Base-by-base conservation (phyloP, 2,888 invertebrate species). In the Nowickia ferox region DNA sequence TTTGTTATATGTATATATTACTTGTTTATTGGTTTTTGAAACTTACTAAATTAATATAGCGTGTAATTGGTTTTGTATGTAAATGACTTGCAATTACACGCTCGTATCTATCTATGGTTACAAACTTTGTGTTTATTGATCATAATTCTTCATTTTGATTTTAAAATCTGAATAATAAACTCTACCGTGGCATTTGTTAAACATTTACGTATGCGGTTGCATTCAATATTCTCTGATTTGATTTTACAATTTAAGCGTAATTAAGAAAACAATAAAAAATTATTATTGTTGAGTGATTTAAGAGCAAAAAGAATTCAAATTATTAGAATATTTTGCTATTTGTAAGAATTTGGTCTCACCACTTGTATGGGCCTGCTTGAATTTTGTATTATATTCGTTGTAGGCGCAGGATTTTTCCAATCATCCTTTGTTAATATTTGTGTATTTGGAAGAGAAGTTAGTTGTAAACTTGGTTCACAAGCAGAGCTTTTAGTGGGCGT, bases 371-470 rank as follows among this genome's bases (percentile, higher is more conserved):
- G 83, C 19, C 71, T 83, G 79, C 40, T n/a, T 30, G 82, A 30
- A 55, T 75, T 44, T 53, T 79, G 9, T 63, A 86, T 10, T 59
- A 78, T 6, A 61, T 88, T 84, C 55, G 88, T 76, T 74, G 88
- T 76, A 42, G 89, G 86, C 46, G 89, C 87, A 17, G 89, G 88
- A 72, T 88, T 89, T 38, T 89, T 87, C 9, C 88, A 88, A 48
- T 87, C 75, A 66, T 88, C 88, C 66, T 88, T 81, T 44, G 59
- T 46, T 40, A 53, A 38, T 68, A 22, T 15, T 59, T 57, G 57
- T 19, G 59, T 38, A 13, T 57, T 57, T 48, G 66, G 17, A 19
- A 40, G 61, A n/a, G 59, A 19, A 44, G 44, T 46, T 22, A 80
- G 11, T 55, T 68, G 46, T 46, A 48, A 15, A 15, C 55, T 17